Evolutionary conservation across 2,113 vertebrate species (phyloP), one percentile per base, ranked within the genome.

Genomic region (Gavialis gangeticus): DNA sequence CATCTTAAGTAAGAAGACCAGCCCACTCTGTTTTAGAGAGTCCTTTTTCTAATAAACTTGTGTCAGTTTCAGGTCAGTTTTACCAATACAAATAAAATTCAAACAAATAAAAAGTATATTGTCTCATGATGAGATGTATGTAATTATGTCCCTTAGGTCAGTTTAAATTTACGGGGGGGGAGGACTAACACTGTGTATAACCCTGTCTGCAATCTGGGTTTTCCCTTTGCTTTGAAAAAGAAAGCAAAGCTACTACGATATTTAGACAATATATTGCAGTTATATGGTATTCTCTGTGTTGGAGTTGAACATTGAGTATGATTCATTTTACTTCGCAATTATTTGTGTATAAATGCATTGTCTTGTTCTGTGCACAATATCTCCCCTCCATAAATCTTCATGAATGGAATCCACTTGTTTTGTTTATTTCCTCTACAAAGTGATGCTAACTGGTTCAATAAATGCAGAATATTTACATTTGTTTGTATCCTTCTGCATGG

Each of bases 71-170:
- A 97, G 98, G 98, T 99, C 98, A 98, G 97, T 98, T 99, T 99
- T 98, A 98, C 99, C 99, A 98, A 99, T 99, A 99, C 98, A 99
- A 99, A 99, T 98, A 98, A 98, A 98, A 99, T 99, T 99, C 98
- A 98, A 98, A 98, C 98, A 99, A 98, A 98, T 99, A 98, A 98
- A 98, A 98, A 98, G 98, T 98, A 98, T 98, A 99, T 98, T 98
- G 98, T 98, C 98, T 98, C 98, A 96, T 98, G 98, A 98, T 98
- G 98, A 98, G 98, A 98, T 98, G 98, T 98, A 98, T 98, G 98
- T 98, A 98, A 98, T 98, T 97, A 98, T 98, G 98, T 98, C 98
- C 98, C 98, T 98, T 97, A 98, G 98, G 98, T 98, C 98, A 98
- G 96, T 98, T 98, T 98, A 98, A 98, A 98, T 98, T 98, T 98